A percentile compares a stretch with the other conserved stretches of the same genome.
Conservation (phyloP, 2,797 vertebrate species). For the Miichthys miiuy region DNA sequence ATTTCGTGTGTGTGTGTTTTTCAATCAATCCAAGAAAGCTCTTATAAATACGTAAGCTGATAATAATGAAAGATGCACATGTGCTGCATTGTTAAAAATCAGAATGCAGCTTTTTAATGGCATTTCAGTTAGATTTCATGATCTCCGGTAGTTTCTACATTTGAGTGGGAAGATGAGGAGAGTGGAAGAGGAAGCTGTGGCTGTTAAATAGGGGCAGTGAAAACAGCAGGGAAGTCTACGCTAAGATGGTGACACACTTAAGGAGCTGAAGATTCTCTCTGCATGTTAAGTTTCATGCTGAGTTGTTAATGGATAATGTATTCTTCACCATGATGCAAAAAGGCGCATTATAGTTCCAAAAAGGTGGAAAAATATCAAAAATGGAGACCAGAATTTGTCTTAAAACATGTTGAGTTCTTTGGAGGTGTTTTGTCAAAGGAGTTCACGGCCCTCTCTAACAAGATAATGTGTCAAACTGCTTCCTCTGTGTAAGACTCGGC, state of each 20-base stretch:
- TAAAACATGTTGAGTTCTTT: conserved; percentile 7
- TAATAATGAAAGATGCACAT: conserved; percentile 18
- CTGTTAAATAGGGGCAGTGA: conserved; percentile 33
- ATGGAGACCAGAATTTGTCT: conserved; percentile 11
- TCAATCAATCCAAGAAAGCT: conserved; percentile 5
- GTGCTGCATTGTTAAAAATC: conserved; percentile 16
- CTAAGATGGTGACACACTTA: conserved; percentile 27
- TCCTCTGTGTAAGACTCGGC: conserved; percentile 38
- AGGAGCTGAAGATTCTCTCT: conserved; percentile 36
- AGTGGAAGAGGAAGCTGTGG: conserved; percentile 1
- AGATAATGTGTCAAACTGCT: conserved; percentile 53
- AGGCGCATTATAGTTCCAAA: background rate
- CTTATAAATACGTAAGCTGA: conserved; percentile 1
- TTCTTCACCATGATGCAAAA: conserved; percentile 5
- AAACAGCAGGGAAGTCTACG: conserved; percentile 34
- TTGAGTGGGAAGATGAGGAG: conserved; percentile 7
- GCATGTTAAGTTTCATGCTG: conserved; percentile 26
- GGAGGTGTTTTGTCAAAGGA: conserved; percentile 18
- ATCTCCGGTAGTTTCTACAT: conserved; percentile 24
- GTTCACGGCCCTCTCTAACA: conserved; percentile 35
- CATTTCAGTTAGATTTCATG: background rate
- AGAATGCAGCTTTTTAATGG: conserved; percentile 1
- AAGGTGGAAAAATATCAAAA: conserved; percentile 11
- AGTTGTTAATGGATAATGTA: conserved; percentile 46
- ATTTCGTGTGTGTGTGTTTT: conserved; percentile 11